Conservation (phyloP, 2,113 vertebrate species). For the Tricholaema leucomelas region DNA sequence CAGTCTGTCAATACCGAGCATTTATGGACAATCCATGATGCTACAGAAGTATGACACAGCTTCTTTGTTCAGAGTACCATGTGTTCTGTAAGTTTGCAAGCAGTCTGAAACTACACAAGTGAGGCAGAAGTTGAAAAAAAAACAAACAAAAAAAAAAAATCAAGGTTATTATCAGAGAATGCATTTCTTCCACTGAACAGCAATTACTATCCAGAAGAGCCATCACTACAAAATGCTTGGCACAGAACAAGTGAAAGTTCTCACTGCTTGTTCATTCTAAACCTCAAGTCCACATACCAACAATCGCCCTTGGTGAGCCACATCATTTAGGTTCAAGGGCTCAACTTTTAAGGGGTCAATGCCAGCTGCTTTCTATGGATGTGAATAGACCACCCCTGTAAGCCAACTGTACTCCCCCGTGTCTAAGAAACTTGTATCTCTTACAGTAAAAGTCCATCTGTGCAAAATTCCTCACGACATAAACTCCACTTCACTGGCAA, state of each 20-base stretch:
- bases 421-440: background rate
- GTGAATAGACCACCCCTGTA: background rate
- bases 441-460: background rate
- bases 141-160: background rate
- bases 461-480: background rate
- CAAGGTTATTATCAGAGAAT: background rate
- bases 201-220: background rate
- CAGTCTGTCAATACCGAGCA: background rate
- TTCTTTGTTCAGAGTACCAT: background rate
- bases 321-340: rapidly evolving
- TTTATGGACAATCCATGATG: background rate
- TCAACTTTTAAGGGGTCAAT: background rate
- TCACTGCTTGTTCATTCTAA: background rate
- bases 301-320: background rate
- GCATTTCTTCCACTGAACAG: background rate
- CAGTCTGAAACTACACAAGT: background rate
- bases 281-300: background rate
- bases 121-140: background rate
- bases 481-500: background rate
- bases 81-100: background rate
- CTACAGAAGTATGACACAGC: background rate
- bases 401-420: background rate
- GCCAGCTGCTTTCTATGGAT: background rate
- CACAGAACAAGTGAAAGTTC: background rate
- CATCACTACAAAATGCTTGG: rapidly evolving